Conservation (phyloP, 2,888 invertebrate genomes). For the Drosophila sordidula region DNA sequence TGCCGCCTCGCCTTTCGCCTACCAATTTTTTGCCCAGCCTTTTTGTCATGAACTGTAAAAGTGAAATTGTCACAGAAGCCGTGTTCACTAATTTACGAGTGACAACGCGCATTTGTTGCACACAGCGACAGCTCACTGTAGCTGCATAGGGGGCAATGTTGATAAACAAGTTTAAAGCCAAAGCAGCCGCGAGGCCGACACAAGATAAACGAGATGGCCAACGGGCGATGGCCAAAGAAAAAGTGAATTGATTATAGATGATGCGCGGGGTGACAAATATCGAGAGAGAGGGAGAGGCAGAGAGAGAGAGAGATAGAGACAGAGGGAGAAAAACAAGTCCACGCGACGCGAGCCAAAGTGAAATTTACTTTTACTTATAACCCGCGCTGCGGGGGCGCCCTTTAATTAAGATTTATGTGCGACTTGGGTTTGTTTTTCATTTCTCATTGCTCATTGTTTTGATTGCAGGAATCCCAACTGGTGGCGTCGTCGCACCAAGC, state of each 20-base stretch:
- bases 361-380: slow-evolving; percentile 45
- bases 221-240: slow-evolving; percentile 33
- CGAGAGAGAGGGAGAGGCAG: background rate
- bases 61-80: slow-evolving; percentile 10
- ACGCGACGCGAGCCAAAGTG: slow-evolving; percentile 30
- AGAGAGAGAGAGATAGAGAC: background rate
- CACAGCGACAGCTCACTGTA: slow-evolving; percentile 16
- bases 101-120: slow-evolving; percentile 20
- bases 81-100: background rate
- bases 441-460: background rate
- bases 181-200: slow-evolving; percentile 22
- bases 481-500: slow-evolving; percentile 91
- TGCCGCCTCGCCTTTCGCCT: background rate
- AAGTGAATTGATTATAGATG: slow-evolving; percentile 52
- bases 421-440: slow-evolving; percentile 1
- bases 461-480: slow-evolving; percentile 90
- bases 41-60: slow-evolving; percentile 3
- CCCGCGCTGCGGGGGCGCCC: slow-evolving; percentile 15
- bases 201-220: slow-evolving; percentile 51
- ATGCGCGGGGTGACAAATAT: slow-evolving; percentile 14
- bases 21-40: background rate
- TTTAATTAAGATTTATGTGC: slow-evolving; percentile 52
- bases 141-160: slow-evolving; percentile 32
- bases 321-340: slow-evolving; percentile 4
- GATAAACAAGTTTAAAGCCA: slow-evolving; percentile 62